These are phyloP conservation scores for Callipepla californica DNA, from an alignment of 2,113 vertebrate genomes.

Conservation along the genomic window DNA sequence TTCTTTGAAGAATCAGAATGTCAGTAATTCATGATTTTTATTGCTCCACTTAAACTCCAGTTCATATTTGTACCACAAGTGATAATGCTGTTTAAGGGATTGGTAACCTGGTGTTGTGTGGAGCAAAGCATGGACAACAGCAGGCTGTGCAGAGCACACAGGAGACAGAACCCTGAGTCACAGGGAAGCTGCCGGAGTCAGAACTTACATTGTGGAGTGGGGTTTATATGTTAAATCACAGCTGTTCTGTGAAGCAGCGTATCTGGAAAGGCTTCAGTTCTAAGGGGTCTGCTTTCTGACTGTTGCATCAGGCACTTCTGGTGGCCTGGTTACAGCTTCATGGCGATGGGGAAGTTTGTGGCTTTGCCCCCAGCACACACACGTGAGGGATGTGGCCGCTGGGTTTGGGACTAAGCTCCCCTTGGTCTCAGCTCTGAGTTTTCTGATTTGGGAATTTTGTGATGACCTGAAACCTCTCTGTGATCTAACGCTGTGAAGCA, in stretches of 20 bases:
- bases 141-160: neutral
- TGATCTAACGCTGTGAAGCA: neutral
- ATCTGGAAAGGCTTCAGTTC: neutral
- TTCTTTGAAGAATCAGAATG: neutral
- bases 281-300: neutral
- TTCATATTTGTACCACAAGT: neutral
- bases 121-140: neutral
- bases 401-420: neutral
- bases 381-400: rapidly evolving
- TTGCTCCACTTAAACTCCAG: neutral
- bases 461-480: neutral
- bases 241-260: neutral
- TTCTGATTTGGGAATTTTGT: neutral
- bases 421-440: neutral
- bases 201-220: neutral
- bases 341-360: neutral
- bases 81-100: neutral
- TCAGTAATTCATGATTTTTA: neutral
- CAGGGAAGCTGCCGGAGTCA: neutral
- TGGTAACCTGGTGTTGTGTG: neutral
- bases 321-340: neutral
- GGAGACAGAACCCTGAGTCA: neutral
- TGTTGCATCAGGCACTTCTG: neutral
- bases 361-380: neutral
- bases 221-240: neutral